Percentiles rank a stretch among this genome's conserved stretches.
Conservation (phyloP, 1,140 invertebrate species). For the Yoshiicerus persimilis region DNA sequence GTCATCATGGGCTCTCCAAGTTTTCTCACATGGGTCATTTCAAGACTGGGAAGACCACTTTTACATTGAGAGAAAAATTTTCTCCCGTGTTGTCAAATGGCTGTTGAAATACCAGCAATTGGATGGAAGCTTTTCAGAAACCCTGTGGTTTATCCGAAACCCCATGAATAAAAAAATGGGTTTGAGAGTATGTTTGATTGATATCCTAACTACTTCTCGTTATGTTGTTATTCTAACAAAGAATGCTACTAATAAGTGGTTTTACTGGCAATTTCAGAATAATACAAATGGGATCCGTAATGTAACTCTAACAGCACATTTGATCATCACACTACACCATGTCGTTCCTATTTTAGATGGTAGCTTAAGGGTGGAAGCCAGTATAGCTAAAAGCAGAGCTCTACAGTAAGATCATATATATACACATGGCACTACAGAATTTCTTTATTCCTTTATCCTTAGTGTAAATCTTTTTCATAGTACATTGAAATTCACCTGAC, state of each 20-base stretch:
- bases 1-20: conserved; percentile 57
- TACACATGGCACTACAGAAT: background rate
- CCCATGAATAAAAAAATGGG: conserved; percentile 53
- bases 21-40: conserved; percentile 56
- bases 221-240: background rate
- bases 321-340: conserved; percentile 57
- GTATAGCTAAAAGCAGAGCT: conserved; percentile 52
- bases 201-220: background rate
- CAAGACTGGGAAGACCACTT: conserved; percentile 61
- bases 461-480: no score
- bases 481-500: background rate
- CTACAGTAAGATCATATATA: conserved; percentile 48
- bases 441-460: background rate
- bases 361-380: conserved; percentile 48
- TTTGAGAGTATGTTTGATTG: conserved; percentile 40
- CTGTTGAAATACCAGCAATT: conserved; percentile 55
- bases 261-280: background rate
- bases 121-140: conserved; percentile 58
- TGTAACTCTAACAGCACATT: conserved; percentile 59
- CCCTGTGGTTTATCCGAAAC: conserved; percentile 45
- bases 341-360: conserved; percentile 54
- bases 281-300: conserved; percentile 50
- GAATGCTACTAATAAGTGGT: no score
- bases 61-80: conserved; percentile 56
- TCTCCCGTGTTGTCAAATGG: conserved; percentile 54